Conservation (phyloP, 2,888 invertebrate species). For the Litoditis marina region DNA sequence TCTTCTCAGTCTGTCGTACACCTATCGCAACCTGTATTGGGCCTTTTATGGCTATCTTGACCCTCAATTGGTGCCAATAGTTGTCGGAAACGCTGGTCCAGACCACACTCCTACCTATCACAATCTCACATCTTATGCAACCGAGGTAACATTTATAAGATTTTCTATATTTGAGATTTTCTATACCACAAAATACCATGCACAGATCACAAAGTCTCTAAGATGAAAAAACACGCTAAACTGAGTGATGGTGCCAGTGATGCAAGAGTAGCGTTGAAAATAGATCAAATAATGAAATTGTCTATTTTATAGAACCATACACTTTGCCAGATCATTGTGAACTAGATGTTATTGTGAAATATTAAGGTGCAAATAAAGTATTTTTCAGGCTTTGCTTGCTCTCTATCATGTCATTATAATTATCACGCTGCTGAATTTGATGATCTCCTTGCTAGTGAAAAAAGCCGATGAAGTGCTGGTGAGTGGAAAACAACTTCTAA, state of each 20-base stretch:
- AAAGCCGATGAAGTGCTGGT: slow-evolving; percentile 51
- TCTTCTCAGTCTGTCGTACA: background rate
- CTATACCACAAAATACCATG: too few relatives aligned
- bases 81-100: slow-evolving; percentile 43
- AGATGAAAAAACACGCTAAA: too few relatives aligned
- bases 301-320: too few relatives aligned
- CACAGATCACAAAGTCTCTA: too few relatives aligned
- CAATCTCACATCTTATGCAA: slow-evolving; percentile 18
- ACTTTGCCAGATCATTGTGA: background rate
- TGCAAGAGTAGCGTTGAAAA: too few relatives aligned
- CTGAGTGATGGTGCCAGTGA: too few relatives aligned
- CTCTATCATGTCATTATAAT: slow-evolving; percentile 49
- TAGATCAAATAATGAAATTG: too few relatives aligned
- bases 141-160: slow-evolving; percentile 25
- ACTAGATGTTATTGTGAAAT: background rate
- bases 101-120: slow-evolving; percentile 19
- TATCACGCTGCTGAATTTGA: slow-evolving; percentile 52
- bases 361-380: background rate
- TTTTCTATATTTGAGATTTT: too few relatives aligned
- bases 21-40: slow-evolving; percentile 43
- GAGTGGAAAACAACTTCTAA: too few relatives aligned
- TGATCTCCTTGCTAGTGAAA: slow-evolving; percentile 52
- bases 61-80: slow-evolving; percentile 23
- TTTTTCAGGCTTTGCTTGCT: slow-evolving; percentile 23
- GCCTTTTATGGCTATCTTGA: slow-evolving; percentile 51